Evolutionary conservation across 1,140 invertebrate species (phyloP).

Genomic region (Cotesia vestalis): DNA sequence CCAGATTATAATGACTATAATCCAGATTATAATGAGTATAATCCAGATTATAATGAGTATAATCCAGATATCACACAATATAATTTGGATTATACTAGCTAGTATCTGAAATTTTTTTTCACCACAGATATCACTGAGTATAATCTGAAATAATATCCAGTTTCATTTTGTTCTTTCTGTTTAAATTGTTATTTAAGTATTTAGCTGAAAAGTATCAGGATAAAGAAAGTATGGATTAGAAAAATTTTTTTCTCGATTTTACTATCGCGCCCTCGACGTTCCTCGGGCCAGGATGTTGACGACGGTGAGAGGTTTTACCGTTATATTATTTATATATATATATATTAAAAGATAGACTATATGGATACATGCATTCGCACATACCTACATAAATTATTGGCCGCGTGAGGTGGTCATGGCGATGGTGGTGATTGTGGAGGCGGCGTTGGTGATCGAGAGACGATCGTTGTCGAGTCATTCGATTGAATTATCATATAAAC

Average conservation of each 20-base stretch:
- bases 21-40: too few species aligned
- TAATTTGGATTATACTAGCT: too few species aligned
- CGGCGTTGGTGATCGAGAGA: conserved; percentile 36
- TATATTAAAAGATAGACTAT: conserved; percentile 10
- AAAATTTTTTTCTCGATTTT: conserved; percentile 4
- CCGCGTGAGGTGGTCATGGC: conserved; percentile 34
- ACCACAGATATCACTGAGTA: too few species aligned
- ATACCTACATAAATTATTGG: conserved; percentile 42
- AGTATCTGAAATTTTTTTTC: too few species aligned
- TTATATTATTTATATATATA: conserved; percentile 36
- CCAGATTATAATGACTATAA: too few species aligned
- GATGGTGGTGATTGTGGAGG: conserved; percentile 42
- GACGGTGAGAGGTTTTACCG: conserved; percentile 40
- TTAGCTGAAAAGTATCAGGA: background rate
- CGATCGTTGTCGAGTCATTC: conserved; percentile 35
- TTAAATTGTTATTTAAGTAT: background rate
- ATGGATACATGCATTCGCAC: conserved; percentile 38
- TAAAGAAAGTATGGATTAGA: background rate
- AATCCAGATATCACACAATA: too few species aligned
- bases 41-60: too few species aligned
- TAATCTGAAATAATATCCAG: too few species aligned
- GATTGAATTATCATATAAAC: conserved; percentile 34
- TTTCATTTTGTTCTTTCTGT: too few species aligned
- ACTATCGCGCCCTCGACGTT: conserved; percentile 34
- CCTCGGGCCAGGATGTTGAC: conserved; percentile 35